Evolutionary conservation across 2,888 invertebrate genomes (phyloP), one percentile per base, ranked within the genome.

Genomic region (Neoascia interrupta): DNA sequence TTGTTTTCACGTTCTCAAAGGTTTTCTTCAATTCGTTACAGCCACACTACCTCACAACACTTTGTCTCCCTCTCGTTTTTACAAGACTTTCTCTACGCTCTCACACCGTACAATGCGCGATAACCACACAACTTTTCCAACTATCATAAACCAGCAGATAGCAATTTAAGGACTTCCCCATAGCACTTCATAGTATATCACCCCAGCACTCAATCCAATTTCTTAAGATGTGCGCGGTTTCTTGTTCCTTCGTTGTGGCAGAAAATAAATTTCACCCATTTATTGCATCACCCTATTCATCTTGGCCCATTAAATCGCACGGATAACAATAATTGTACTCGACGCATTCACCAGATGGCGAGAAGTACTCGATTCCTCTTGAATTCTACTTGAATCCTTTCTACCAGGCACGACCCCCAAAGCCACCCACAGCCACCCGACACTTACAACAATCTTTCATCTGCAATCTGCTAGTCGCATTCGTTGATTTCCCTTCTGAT

Each of bases 241-340:
- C 6, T 21, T 18, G 11, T 10, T 10, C 15, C 6, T 37, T 11
- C 23, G 15, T 39, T 13, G n/a, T n/a, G n/a, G n/a, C 15, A 41
- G 41, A 36, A 66, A 72, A 76, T 64, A 76, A 70, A 76, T 70
- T 53, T 39, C 31, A 64, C 18, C 54, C 61, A 75, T 69, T 56
- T 49, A 63, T 70, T 63, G 56, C 51, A 63, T 34, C 66, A 28
- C 41, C 64, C 53, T 5, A 53, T 63, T 51, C 51, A 56, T 53
- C 56, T 36, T 13, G 16, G 34, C 21, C 41, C 69, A 61, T 68
- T 61, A 61, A 63, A 69, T 63, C 70, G 23, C 56, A 58, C n/a
- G 41, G 53, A 72, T 54, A 76, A 49, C 70, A 72, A 76, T 76
- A 72, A 72, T 76, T 72, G 64, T 75, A 51, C 56, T 63, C 36